These are phyloP conservation scores for Promerops cafer DNA, from an alignment of 2,113 vertebrate species.

Conservation along the genomic window DNA sequence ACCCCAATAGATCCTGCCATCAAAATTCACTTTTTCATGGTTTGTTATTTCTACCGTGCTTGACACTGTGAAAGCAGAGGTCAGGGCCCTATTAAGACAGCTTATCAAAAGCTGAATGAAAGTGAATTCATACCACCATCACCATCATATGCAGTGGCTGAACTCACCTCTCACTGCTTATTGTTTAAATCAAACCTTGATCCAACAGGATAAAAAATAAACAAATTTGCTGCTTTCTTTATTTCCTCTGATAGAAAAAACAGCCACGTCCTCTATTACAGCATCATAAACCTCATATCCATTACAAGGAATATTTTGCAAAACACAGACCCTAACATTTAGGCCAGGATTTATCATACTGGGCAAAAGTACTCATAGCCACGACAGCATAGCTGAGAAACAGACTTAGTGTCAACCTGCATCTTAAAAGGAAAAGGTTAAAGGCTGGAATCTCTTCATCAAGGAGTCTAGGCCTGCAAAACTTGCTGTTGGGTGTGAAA, in stretches of 20 bases:
- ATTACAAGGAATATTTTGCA: neutral
- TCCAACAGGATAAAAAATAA: neutral
- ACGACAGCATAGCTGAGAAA: neutral
- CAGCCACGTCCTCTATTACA: neutral
- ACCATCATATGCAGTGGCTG: neutral
- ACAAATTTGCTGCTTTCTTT: neutral
- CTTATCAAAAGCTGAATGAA: constrained; percentile 6
- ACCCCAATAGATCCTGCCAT: constrained; percentile 18
- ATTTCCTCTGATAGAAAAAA: neutral
- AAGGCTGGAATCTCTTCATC: neutral
- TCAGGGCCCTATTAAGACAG: constrained; percentile 42
- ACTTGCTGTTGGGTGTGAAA: neutral
- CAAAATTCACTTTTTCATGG: constrained; percentile 12
- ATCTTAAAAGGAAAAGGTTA: neutral
- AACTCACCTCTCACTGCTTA: neutral
- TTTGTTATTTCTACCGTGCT: constrained; percentile 29
- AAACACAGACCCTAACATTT: neutral
- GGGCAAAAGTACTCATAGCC: neutral
- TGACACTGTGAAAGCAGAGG: constrained; percentile 46
- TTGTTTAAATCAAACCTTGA: neutral
- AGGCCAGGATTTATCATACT: neutral
- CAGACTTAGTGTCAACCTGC: neutral
- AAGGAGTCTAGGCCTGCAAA: neutral
- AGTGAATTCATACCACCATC: constrained; percentile 5
- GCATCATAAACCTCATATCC: neutral